Conservation (phyloP, 2,113 vertebrate genomes). For the Cygnus atratus region DNA sequence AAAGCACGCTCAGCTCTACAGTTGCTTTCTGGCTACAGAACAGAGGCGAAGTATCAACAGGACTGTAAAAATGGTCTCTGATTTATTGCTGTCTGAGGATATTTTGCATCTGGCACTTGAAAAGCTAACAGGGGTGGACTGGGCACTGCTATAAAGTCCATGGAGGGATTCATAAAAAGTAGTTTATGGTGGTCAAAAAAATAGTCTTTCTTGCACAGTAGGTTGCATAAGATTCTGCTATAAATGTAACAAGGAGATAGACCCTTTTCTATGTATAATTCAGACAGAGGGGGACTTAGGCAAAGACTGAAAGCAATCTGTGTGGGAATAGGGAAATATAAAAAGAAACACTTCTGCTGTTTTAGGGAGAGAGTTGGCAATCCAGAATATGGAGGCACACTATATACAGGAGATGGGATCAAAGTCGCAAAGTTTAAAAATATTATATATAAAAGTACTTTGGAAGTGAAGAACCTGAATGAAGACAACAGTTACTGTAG, state of each 20-base stretch:
- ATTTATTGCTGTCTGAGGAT: not conserved
- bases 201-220: not conserved
- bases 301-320: not conserved
- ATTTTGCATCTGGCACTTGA: constrained; percentile 11
- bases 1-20: not conserved
- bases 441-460: not conserved
- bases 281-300: not conserved
- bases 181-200: not conserved
- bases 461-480: not conserved
- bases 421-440: not conserved
- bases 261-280: not conserved
- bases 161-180: not conserved
- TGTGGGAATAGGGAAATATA: rapidly evolving
- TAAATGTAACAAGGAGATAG: not conserved
- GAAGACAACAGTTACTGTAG: not conserved
- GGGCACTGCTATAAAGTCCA: not conserved
- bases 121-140: not conserved
- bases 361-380: not conserved
- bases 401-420: not conserved
- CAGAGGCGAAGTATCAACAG: not conserved
- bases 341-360: not conserved
- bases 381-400: not conserved
- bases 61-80: not conserved
- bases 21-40: not conserved
- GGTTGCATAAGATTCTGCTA: not conserved